Base-by-base conservation (phyloP, 2,797 vertebrate genomes). In the Danionella dracula region DNA sequence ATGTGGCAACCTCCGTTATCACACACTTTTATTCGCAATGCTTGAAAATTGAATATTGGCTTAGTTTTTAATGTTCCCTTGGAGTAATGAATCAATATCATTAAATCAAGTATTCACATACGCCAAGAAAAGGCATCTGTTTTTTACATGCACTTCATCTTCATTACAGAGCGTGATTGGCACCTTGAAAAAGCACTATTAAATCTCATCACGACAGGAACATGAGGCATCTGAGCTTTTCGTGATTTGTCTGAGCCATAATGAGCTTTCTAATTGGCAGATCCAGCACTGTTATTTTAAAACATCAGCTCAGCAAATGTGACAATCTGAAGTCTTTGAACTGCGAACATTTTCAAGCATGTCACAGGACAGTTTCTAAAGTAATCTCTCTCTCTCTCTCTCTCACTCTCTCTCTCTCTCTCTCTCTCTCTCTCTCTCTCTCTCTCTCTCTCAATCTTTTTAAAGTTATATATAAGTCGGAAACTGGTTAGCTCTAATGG, bases 31-130 rank as follows among this genome's bases (percentile, higher is more conserved):
- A 55, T 40, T 55, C 70, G 20, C 66, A 66, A 65, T 38, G 37
- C 21, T 11, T 15, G 60, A 57, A 69, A 51, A 50, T n/a, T 59
- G 19, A 63, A 66, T 55, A 48, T 66, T 59, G 61, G 9, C 4
- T 21, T 38, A 62, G 29, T 46, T 55, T 63, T 63, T 57, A 66
- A 61, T 34, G 54, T 53, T 55, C 50, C 32, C 13, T 48, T 3
- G 40, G 55, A 56, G 37, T 50, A 44, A 41, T 31, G 10, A 9
- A 15, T n/a, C 10, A 35, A 9, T 32, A 55, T 53, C 38, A 45
- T 61, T 46, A 50, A 63, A 50, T 73, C 13, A 61, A 19, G 66
- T 35, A 19, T 59, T 4, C 45, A 69, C 34, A 56, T 5, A 3
- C 5, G 31, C 31, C 13, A n/a, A 17, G 42, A 16, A 27, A 19